Percentiles rank a stretch among this genome's conserved stretches.
Evolutionary conservation across 2,888 invertebrate genomes (phyloP).

Genomic region (Cheilosia urbana): DNA sequence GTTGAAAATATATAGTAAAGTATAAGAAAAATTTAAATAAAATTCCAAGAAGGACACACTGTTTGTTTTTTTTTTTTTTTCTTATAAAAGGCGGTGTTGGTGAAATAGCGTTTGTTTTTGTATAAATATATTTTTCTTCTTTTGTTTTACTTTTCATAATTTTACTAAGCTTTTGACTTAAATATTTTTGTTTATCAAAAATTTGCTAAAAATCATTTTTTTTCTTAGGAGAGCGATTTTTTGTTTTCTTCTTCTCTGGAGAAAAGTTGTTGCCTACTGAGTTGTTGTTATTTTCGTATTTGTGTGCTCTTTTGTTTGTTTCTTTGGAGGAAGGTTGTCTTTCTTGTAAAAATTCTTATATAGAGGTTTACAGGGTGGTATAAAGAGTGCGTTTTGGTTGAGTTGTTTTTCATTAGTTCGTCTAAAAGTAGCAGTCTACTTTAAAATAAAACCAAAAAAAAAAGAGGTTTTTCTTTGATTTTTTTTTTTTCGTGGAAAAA

Average conservation of each 20-base stretch:
- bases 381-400: slow-evolving; percentile 72
- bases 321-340: slow-evolving; percentile 48
- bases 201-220: slow-evolving; percentile 64
- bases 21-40: slow-evolving; percentile 19
- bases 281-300: slow-evolving; percentile 30
- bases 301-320: slow-evolving; percentile 51
- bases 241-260: slow-evolving; percentile 32
- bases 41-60: slow-evolving; percentile 69
- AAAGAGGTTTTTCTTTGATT: background rate
- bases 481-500: slow-evolving; percentile 24
- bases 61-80: slow-evolving; percentile 43
- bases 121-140: slow-evolving; percentile 54
- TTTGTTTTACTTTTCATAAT: slow-evolving; percentile 16
- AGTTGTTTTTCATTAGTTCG: slow-evolving; percentile 47
- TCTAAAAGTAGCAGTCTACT: slow-evolving; percentile 74
- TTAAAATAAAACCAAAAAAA: slow-evolving; percentile 8
- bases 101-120: slow-evolving; percentile 67
- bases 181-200: slow-evolving; percentile 59
- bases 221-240: slow-evolving; percentile 59
- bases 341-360: slow-evolving; percentile 73
- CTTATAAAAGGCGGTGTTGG: slow-evolving; percentile 74
- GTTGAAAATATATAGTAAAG: slow-evolving; percentile 35
- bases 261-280: slow-evolving; percentile 63
- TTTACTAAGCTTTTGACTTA: slow-evolving; percentile 35
- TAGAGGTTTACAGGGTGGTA: slow-evolving; percentile 75